Conservation (phyloP, 2,113 vertebrate genomes). For the Megaptera novaeangliae region DNA sequence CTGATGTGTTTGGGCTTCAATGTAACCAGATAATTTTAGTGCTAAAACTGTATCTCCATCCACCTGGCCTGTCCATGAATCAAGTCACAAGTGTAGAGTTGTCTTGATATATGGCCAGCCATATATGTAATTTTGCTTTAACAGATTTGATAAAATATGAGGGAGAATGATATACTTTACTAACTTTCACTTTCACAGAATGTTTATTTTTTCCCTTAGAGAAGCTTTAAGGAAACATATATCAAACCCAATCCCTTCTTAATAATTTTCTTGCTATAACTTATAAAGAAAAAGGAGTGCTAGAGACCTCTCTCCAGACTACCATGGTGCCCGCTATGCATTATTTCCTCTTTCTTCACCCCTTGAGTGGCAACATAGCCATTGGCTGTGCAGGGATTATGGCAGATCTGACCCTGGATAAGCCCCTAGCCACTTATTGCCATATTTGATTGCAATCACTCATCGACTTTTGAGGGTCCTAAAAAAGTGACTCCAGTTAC, state of each 20-base stretch:
- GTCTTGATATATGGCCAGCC: constrained; percentile 3
- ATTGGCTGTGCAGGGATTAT: too few species aligned
- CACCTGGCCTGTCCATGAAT: constrained; percentile 12
- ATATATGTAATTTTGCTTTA: constrained; percentile 48
- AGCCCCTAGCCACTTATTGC: background rate
- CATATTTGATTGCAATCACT: background rate
- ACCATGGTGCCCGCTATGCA: background rate
- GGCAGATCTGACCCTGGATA: background rate
- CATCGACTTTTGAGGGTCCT: background rate
- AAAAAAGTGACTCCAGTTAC: background rate
- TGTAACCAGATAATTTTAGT: background rate
- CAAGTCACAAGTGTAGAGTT: background rate
- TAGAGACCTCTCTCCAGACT: background rate
- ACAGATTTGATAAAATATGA: constrained; percentile 57
- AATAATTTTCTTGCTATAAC: constrained; percentile 44
- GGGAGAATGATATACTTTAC: constrained; percentile 44
- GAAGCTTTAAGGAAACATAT: constrained; percentile 44
- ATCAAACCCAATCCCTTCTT: constrained; percentile 31
- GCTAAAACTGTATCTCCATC: background rate
- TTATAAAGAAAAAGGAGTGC: constrained; percentile 1
- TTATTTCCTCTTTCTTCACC: background rate
- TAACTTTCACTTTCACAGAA: constrained; percentile 40
- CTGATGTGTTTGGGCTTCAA: background rate
- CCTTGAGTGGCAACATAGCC: rapidly evolving
- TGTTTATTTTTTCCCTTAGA: constrained; percentile 67